Evolutionary conservation across 1,140 invertebrate genomes (phyloP).

Genomic region (Diorhabda sublineata): DNA sequence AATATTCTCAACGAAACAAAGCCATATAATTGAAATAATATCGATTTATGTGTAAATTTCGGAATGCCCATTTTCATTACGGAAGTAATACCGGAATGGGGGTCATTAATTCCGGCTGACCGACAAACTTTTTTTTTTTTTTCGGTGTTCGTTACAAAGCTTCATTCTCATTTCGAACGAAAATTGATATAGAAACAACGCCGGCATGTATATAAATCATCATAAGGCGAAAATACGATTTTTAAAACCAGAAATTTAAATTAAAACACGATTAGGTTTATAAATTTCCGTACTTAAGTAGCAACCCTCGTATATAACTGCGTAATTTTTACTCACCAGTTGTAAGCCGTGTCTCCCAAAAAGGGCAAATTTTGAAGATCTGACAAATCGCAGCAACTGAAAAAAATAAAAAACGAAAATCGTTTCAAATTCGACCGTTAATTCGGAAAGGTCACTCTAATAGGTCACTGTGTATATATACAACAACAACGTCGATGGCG

Average conservation of each 20-base stretch:
- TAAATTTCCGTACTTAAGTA: too few species aligned
- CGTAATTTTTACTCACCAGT: conserved; percentile 4
- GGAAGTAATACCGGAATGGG: background rate
- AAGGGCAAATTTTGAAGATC: conserved; percentile 7
- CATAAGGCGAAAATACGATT: too few species aligned
- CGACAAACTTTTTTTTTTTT: background rate
- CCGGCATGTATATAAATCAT: too few species aligned
- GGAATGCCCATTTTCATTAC: background rate
- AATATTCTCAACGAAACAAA: too few species aligned
- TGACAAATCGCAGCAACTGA: conserved; percentile 6
- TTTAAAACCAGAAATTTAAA: too few species aligned
- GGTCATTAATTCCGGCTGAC: background rate
- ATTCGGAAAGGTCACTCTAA: background rate
- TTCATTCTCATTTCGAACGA: too few species aligned
- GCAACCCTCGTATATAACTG: too few species aligned
- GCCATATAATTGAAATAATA: background rate
- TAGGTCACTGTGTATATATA: background rate
- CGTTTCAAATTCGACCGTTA: background rate
- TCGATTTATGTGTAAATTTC: background rate
- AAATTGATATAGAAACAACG: too few species aligned
- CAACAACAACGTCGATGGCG: background rate
- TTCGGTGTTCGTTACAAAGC: background rate
- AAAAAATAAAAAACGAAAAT: background rate
- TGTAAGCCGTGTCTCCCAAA: conserved; percentile 1
- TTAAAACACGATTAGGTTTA: too few species aligned